phyloP scores from a whole-genome alignment of 2,113 vertebrate species.

The Zeus faber region DNA sequence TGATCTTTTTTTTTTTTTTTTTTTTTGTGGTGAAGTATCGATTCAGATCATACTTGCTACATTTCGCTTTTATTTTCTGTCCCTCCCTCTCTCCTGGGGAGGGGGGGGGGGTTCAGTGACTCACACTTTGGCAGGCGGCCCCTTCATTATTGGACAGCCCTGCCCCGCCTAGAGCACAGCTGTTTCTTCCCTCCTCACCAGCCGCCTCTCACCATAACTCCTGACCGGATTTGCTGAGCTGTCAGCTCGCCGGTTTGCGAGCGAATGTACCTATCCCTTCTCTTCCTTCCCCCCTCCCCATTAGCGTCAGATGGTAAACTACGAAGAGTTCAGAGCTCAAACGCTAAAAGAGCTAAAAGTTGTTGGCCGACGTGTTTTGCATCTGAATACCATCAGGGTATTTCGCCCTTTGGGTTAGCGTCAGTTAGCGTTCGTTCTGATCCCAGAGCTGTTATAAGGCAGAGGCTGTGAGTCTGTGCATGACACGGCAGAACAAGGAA shows the following conservation, averaged over 20 bases:
- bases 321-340: no score
- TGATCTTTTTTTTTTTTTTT: not conserved
- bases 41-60: no score
- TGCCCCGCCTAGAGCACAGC: slow-evolving; percentile 65
- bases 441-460: no score
- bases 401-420: no score
- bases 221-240: slow-evolving; percentile 27
- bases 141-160: slow-evolving; percentile 52
- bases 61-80: no score
- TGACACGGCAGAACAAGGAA: slow-evolving; percentile 52
- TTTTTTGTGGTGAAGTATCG: not conserved
- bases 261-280: no score
- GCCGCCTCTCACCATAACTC: slow-evolving; percentile 4
- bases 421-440: no score
- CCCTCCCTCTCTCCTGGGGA: slow-evolving; percentile 43
- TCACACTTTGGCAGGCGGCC: slow-evolving; percentile 68
- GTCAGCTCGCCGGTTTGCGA: slow-evolving; percentile 26
- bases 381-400: no score
- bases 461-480: slow-evolving; percentile 22
- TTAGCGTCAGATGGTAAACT: no score
- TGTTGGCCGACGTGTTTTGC: no score
- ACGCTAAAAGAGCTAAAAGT: no score
- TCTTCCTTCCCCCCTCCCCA: slow-evolving; percentile 6
- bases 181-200: slow-evolving; percentile 52
- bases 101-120: slow-evolving; percentile 58